Evolutionary conservation across 2,888 invertebrate genomes (phyloP), one percentile per base, ranked within the genome.

Genomic region (Philopedon plagiatum): DNA sequence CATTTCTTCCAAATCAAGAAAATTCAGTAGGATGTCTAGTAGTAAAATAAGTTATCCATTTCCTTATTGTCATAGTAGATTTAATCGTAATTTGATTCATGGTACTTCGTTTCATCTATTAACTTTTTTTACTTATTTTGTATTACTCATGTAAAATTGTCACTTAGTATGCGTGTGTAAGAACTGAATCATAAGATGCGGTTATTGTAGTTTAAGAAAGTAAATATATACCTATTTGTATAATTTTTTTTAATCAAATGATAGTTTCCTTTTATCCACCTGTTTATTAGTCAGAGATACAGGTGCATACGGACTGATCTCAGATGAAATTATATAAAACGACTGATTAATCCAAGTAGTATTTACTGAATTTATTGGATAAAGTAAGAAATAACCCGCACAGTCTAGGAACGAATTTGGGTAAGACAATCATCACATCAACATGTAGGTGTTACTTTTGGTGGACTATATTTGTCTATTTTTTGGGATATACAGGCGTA

Each of bases 61-160:
- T 44, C 19, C 44, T 19, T 11, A 18, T 44, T 44, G 18, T 44
- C 39, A 39, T 44, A 19, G 18, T 19, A 44, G 19, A 44, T 44
- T 18, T 8, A 44, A 19, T 8, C 44, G 44, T 44, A 44, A 44
- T 44, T 44, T 44, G 44, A 44, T 44, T 44, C 44, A 44, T 19
- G 19, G 44, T 19, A 44, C 7, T 18, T 19, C 18, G 18, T 44
- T 19, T 44, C 11, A 44, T 9, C 8, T 15, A 15, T 15, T 41
- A 18, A 15, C 5, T 19, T 19, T 44, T 19, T 7, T 9, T 4
- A 44, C 19, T 41, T 41, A 18, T 41, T 18, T 41, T 18, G 19
- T 18, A 44, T 44, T 44, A 44, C 44, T 44, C 44, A 44, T 19
- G 44, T 19, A 44, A 44, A 9, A 44, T 44, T 44, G 19, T 41